A percentile compares a stretch with the other conserved stretches of the same genome.
Evolutionary conservation across 2,797 vertebrate genomes (phyloP).

Genomic region (Siniperca scherzeri): DNA sequence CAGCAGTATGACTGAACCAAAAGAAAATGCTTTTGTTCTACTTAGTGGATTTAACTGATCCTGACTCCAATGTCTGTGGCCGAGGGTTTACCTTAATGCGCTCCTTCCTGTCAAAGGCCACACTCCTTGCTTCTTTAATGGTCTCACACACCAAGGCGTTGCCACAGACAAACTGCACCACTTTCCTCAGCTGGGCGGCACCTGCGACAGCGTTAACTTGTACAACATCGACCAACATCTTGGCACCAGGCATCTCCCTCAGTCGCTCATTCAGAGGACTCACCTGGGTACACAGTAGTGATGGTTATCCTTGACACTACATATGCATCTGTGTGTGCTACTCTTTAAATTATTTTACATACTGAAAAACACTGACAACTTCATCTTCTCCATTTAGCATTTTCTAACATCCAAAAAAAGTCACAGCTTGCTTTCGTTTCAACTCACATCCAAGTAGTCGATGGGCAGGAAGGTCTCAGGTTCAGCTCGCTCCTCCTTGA

Average conservation of each 20-base stretch:
- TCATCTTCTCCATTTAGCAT: not conserved
- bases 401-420: not conserved
- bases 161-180: constrained; percentile 94
- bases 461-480: constrained; percentile 95
- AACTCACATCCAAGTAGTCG: constrained; percentile 92
- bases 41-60: not conserved
- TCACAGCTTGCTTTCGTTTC: not conserved
- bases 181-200: constrained; percentile 85
- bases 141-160: constrained; percentile 94
- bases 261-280: constrained; percentile 91
- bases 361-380: not conserved
- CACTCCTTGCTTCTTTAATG: constrained; percentile 88
- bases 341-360: not conserved
- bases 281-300: constrained; percentile 81
- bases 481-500: constrained; percentile 92
- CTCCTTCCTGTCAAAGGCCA: constrained; percentile 89
- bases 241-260: constrained; percentile 90
- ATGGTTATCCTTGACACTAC: not conserved
- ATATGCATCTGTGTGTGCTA: not conserved
- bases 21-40: not conserved
- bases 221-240: constrained; percentile 94
- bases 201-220: constrained; percentile 77
- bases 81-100: constrained; percentile 88
- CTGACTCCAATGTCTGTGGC: not conserved
- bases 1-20: not conserved